Evolutionary conservation across 2,113 vertebrate species (phyloP).

Genomic region (Oncorhynchus masou): DNA sequence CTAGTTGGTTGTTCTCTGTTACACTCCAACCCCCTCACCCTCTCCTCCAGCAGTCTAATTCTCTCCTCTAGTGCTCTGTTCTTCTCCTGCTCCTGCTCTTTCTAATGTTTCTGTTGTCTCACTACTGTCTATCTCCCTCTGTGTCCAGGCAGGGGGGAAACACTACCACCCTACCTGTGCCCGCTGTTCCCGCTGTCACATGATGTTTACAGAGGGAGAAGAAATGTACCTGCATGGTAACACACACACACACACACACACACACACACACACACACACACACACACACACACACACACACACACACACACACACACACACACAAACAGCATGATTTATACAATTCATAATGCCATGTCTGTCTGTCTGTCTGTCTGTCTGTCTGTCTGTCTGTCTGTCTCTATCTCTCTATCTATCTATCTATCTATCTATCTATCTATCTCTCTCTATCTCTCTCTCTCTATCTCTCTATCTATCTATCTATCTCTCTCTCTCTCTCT

Average conservation of each 20-base stretch:
- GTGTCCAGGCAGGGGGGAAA: slow-evolving; percentile 89
- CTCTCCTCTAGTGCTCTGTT: too few relatives aligned
- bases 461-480: background rate
- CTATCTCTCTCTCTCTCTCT: slow-evolving; percentile 9
- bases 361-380: too few relatives aligned
- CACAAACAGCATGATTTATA: background rate
- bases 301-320: background rate
- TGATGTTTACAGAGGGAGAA: slow-evolving; percentile 97
- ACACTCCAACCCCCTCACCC: too few relatives aligned
- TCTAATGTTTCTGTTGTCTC: too few relatives aligned
- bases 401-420: slow-evolving; percentile 3
- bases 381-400: background rate
- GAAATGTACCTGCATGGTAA: slow-evolving; percentile 99
- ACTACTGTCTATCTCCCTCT: background rate
- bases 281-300: background rate
- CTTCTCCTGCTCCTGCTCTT: too few relatives aligned
- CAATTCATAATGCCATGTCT: too few relatives aligned
- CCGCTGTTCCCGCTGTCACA: slow-evolving; percentile 91
- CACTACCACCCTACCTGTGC: slow-evolving; percentile 97
- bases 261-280: background rate
- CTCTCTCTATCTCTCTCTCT: slow-evolving; percentile 3
- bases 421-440: background rate
- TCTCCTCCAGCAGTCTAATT: too few relatives aligned
- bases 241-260: slow-evolving; percentile 17
- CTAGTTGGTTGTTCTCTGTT: too few relatives aligned